Percentiles rank a stretch among this genome's conserved stretches.
Conservation (phyloP, 35 echinoderm and acorn worm species). For the Apostichopus japonicus region DNA sequence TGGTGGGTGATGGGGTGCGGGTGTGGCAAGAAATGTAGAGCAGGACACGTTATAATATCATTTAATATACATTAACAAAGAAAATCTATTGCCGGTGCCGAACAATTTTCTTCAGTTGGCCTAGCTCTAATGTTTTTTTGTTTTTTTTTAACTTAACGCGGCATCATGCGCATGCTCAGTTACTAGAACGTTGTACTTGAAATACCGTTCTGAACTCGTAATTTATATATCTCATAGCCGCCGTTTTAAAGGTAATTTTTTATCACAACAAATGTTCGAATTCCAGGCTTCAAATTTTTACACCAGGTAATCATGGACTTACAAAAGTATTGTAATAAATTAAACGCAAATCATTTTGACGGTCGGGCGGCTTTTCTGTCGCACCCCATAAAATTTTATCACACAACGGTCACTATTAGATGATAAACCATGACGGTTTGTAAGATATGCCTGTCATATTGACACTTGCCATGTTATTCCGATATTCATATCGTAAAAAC, state of each 20-base stretch:
- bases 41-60: too few relatives aligned
- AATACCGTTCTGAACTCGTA: too few relatives aligned
- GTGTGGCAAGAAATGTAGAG: too few relatives aligned
- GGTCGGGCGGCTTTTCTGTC: background rate
- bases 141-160: too few relatives aligned
- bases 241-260: background rate
- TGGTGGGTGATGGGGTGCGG: too few relatives aligned
- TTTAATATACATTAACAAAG: too few relatives aligned
- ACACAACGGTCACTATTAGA: background rate
- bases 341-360: background rate
- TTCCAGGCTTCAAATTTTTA: background rate
- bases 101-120: too few relatives aligned
- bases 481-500: background rate
- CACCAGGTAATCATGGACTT: background rate
- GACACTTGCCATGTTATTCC: background rate
- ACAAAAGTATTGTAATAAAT: background rate
- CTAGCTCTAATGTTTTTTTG: too few relatives aligned
- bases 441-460: constrained; percentile 7
- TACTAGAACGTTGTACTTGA: too few relatives aligned
- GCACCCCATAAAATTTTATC: constrained; percentile 13
- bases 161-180: too few relatives aligned
- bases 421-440: background rate
- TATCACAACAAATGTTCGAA: constrained; percentile 19
- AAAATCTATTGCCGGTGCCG: too few relatives aligned
- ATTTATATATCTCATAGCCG: background rate